Evolutionary conservation across 2,113 vertebrate species (phyloP).

Genomic region (Oncorhynchus nerka): DNA sequence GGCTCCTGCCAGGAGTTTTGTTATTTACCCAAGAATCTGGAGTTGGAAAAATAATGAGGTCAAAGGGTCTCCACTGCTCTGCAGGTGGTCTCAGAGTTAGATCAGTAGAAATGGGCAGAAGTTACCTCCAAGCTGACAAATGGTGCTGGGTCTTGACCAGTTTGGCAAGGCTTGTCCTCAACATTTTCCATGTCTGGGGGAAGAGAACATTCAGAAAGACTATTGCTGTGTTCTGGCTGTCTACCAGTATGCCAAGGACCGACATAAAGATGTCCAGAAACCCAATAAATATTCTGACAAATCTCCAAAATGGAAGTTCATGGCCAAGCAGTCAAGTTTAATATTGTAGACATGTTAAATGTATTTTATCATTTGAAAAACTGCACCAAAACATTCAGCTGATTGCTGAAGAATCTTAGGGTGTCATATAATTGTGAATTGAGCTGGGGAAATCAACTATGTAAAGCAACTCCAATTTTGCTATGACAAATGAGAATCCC

Average conservation of each 20-base stretch:
- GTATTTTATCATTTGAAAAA: neutral
- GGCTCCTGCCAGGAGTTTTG: neutral
- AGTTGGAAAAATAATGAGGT: slow-evolving; percentile 66
- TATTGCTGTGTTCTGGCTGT: slow-evolving; percentile 56
- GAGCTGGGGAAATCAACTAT: neutral
- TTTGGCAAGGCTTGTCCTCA: slow-evolving; percentile 59
- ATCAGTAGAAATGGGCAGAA: slow-evolving; percentile 45
- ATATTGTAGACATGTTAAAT: neutral
- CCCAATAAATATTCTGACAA: slow-evolving; percentile 20
- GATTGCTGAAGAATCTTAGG: neutral
- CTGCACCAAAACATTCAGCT: neutral
- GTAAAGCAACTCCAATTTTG: neutral
- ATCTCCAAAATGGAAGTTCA: neutral
- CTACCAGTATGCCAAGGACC: slow-evolving; percentile 36
- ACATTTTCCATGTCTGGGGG: slow-evolving; percentile 61
- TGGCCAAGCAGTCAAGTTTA: neutral
- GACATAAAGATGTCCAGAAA: slow-evolving; percentile 39
- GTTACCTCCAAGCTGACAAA: slow-evolving; percentile 58
- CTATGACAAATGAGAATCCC: neutral
- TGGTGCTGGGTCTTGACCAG: slow-evolving; percentile 57
- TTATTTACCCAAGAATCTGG: too few relatives aligned
- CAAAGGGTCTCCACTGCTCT: slow-evolving; percentile 52
- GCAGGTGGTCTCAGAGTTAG: slow-evolving; percentile 56
- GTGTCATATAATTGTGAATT: neutral
- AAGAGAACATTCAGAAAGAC: slow-evolving; percentile 64